phyloP scores from a whole-genome alignment of 2,797 vertebrate species.

The Limnodromus scolopaceus region DNA sequence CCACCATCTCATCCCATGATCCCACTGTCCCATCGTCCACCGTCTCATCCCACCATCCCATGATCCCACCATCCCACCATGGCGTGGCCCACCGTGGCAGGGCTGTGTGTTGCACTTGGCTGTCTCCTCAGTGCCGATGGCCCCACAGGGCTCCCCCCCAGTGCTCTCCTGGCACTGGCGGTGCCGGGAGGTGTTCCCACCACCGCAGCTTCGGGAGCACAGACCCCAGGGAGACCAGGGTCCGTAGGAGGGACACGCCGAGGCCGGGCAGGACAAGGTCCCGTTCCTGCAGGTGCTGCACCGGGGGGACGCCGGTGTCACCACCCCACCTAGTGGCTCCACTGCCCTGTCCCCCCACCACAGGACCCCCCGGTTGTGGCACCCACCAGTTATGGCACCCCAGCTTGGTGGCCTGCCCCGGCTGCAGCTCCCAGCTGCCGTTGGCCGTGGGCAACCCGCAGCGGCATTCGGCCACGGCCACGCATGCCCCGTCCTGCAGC shows the following conservation, averaged over 20 bases:
- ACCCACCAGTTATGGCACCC: constrained; percentile 89
- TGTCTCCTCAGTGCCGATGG: constrained; percentile 65
- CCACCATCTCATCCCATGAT: too few relatives aligned
- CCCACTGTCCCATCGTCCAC: too few relatives aligned
- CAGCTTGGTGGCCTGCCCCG: constrained; percentile 62
- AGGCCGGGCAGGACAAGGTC: constrained; percentile 78
- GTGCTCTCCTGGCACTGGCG: constrained; percentile 76
- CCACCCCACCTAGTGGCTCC: not conserved
- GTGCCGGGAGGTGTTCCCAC: constrained; percentile 73
- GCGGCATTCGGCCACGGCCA: constrained; percentile 81
- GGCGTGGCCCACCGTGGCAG: constrained; percentile 79
- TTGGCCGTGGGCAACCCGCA: constrained; percentile 84
- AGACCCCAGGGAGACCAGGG: constrained; percentile 84
- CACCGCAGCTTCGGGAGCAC: constrained; percentile 86
- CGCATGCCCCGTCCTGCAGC: constrained; percentile 84
- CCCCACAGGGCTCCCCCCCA: constrained; percentile 67
- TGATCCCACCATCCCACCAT: too few relatives aligned
- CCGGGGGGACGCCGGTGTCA: not conserved
- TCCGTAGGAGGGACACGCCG: constrained; percentile 80
- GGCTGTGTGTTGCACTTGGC: constrained; percentile 74
- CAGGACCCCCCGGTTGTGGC: not conserved
- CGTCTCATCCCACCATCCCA: too few relatives aligned
- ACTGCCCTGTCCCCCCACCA: too few relatives aligned
- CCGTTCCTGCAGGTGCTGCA: constrained; percentile 86
- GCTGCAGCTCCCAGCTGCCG: constrained; percentile 77